A percentile compares a stretch with the other conserved stretches of the same genome.
Conservation (phyloP, 2,797 vertebrate species). For the Darevskia nairensis region DNA sequence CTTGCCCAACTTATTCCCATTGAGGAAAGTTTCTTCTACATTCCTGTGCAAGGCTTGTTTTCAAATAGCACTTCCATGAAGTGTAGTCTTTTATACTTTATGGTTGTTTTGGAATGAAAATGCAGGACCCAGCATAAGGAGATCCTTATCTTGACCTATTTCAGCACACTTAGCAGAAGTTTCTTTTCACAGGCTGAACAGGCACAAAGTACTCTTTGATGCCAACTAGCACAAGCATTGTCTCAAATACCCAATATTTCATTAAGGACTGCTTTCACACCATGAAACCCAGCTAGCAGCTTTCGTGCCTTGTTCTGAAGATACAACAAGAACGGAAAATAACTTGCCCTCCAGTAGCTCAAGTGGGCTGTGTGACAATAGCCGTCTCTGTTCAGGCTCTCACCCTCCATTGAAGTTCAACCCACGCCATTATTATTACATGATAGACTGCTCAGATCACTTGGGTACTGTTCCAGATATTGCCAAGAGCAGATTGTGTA, state of each 20-base stretch:
- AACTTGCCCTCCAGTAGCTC: not conserved
- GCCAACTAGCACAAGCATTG: slow-evolving; percentile 59
- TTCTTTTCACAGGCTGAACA: slow-evolving; percentile 53
- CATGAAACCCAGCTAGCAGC: slow-evolving; percentile 34
- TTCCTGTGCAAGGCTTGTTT: not conserved
- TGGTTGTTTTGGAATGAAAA: slow-evolving; percentile 39
- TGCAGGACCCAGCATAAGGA: slow-evolving; percentile 21
- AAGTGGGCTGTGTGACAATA: not conserved
- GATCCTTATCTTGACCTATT: slow-evolving; percentile 48
- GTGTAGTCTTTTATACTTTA: slow-evolving; percentile 42
- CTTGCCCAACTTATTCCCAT: not conserved
- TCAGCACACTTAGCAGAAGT: slow-evolving; percentile 29
- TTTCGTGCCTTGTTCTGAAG: slow-evolving; percentile 40
- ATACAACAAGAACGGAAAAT: slow-evolving; percentile 37
- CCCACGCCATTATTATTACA: slow-evolving; percentile 34
- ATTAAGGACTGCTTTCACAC: slow-evolving; percentile 48
- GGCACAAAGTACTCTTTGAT: slow-evolving; percentile 9
- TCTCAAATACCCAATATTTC: slow-evolving; percentile 56
- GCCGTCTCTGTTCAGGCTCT: not conserved
- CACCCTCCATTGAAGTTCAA: slow-evolving; percentile 35
- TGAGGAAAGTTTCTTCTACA: slow-evolving; percentile 26
- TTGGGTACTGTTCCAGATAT: slow-evolving; percentile 21
- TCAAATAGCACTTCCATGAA: slow-evolving; percentile 11
- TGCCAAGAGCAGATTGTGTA: slow-evolving; percentile 46
- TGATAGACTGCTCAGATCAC: slow-evolving; percentile 18